Evolutionary conservation across 1,140 invertebrate genomes (phyloP), one percentile per base, ranked within the genome.

Genomic region (Cydia splendana): DNA sequence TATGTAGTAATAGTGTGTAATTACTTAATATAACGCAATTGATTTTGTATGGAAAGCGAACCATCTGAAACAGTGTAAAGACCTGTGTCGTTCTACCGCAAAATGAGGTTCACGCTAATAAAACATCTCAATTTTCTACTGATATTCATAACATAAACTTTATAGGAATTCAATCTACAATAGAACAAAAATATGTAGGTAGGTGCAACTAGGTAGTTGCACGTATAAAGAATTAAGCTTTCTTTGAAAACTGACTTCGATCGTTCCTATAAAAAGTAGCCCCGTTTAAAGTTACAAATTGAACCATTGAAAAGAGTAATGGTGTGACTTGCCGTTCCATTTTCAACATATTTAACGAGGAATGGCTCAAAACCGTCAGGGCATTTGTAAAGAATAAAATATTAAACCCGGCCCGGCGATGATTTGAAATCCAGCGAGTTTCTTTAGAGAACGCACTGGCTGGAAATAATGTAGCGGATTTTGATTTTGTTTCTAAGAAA

Each of bases 341-440:
- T 82, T 84, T 83, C 45, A 38, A 82, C 78, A 79, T 79, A 83
- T 83, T 83, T 65, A 38, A 82, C 78, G 65, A 76, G 77, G 80
- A 83, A 80, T 84, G 79, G 77, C 83, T 80, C 79, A 79, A 77
- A 81, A 84, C 82, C 76, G 80, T 80, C 85, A 81, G 81, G 79
- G 80, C 80, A 84, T 87, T 87, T 87, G 83, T 82, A 79, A 83
- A 84, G 83, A 85, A 82, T 81, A 83, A 85, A 84, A 85, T 87
- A 85, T 87, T 85, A 85, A 85, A 85, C 73, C 76, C 57, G 51
- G 30, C 24, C 3, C 13, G 57, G 57, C 2, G 18, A 62, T 62
- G 18, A 62, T 62, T 62, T 62, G 57, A 62, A 62, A 62, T 62
- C 57, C 10, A 24, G 20, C 57, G 18, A 62, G 20, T 10, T 62